These are phyloP conservation scores for Microtus oregoni DNA, from an alignment of 2,113 vertebrate genomes.

Conservation along the genomic window DNA sequence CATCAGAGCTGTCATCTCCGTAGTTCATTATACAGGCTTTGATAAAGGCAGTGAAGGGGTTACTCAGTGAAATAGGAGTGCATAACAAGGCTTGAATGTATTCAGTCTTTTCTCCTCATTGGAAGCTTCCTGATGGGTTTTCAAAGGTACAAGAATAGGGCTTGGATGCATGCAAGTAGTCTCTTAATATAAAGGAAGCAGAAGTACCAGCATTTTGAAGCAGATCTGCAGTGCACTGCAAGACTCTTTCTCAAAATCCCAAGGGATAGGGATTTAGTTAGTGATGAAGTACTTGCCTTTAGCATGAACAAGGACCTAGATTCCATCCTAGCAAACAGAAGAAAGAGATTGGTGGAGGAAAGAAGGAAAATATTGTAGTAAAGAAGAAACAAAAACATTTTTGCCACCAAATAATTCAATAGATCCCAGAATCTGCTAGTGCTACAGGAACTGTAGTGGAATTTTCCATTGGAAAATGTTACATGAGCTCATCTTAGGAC, in stretches of 20 bases:
- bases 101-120: background rate
- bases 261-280: background rate
- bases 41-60: background rate
- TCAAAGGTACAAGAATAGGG: background rate
- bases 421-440: background rate
- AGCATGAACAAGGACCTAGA: background rate
- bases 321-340: background rate
- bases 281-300: background rate
- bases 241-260: background rate
- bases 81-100: background rate
- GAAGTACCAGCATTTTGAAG: background rate
- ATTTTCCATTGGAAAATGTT: slow-evolving; percentile 15
- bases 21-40: background rate
- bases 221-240: background rate
- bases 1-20: background rate
- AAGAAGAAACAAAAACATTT: background rate
- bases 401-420: background rate
- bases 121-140: background rate
- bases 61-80: background rate
- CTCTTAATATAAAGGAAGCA: background rate
- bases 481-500: background rate
- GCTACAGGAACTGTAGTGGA: background rate
- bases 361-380: background rate
- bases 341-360: background rate
- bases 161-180: background rate